phyloP scores from a whole-genome alignment of 2,888 invertebrate genomes.

The Dyspetes luteomarginatus region DNA sequence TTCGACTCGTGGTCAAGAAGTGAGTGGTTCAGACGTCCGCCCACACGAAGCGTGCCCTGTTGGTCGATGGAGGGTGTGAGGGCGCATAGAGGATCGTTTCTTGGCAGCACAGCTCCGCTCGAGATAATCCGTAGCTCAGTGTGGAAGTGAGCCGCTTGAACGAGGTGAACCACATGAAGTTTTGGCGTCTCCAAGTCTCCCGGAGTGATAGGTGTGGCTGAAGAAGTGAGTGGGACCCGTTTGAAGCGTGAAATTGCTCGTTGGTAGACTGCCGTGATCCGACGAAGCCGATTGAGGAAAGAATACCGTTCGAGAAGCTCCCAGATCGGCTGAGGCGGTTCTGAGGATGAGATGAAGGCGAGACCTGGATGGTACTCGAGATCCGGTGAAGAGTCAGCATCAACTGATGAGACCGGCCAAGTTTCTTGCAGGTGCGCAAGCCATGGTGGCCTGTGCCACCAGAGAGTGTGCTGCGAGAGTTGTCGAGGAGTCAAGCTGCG shows the following conservation, averaged over 20 bases:
- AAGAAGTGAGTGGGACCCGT: not conserved
- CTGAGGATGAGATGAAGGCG: not conserved
- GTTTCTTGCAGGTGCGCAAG: too few species aligned
- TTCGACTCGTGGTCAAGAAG: too few species aligned
- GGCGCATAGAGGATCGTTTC: too few species aligned
- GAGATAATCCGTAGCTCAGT: not conserved
- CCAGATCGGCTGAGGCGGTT: constrained; percentile 12
- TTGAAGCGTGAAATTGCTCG: not conserved
- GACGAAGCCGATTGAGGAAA: constrained; percentile 8
- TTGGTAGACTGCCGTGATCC: constrained; percentile 40
- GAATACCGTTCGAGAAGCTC: constrained; percentile 32
- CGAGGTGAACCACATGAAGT: not conserved
- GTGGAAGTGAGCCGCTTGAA: not conserved
- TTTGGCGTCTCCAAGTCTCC: not conserved
- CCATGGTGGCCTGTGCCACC: too few species aligned
- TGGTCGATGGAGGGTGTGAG: too few species aligned
- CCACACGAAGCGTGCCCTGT: too few species aligned
- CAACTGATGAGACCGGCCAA: too few species aligned
- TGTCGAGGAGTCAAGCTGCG: too few species aligned
- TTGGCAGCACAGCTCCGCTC: too few species aligned
- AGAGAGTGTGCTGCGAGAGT: too few species aligned
- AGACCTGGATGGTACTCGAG: not conserved
- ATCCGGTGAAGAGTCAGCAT: not conserved
- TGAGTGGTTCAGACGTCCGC: too few species aligned
- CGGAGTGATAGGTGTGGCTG: not conserved